A percentile compares a stretch with the other conserved stretches of the same genome.
phyloP scores from a whole-genome alignment of 2,113 vertebrate species.

The Papio anubis region DNA sequence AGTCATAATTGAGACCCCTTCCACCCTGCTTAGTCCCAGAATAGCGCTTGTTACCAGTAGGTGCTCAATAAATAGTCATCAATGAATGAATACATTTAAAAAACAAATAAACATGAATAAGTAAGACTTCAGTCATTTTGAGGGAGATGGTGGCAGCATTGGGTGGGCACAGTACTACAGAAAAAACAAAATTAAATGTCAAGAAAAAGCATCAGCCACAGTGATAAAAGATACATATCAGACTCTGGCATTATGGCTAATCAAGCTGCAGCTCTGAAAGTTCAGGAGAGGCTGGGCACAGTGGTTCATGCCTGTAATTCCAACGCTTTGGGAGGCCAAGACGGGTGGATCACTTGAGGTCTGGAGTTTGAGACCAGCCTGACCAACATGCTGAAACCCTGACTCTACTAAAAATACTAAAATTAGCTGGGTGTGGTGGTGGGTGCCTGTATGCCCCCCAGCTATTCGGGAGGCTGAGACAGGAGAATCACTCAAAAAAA shows the following conservation, averaged over 20 bases:
- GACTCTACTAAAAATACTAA: too few species aligned
- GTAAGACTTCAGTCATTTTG: neutral
- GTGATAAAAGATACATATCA: neutral
- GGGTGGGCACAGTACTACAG: neutral
- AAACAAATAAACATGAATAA: neutral
- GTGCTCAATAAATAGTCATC: neutral
- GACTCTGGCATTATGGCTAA: neutral
- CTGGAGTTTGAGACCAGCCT: too few species aligned
- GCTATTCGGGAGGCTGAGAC: too few species aligned
- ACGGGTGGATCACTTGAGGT: too few species aligned
- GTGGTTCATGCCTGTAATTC: too few species aligned
- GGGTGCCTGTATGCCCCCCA: too few species aligned
- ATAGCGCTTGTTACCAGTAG: neutral
- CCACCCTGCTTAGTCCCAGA: neutral
- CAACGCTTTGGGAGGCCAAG: too few species aligned
- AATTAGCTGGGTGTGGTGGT: too few species aligned
- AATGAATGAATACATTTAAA: neutral
- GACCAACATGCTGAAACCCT: too few species aligned
- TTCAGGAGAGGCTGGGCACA: neutral
- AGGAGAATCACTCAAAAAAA: too few species aligned
- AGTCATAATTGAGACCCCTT: neutral
- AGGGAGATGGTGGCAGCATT: neutral
- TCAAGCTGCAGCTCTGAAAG: neutral
- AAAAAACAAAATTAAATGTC: neutral
- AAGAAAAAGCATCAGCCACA: neutral